These are phyloP conservation scores for Agonum fuliginosum DNA, from an alignment of 2,888 invertebrate genomes.

Conservation along the genomic window DNA sequence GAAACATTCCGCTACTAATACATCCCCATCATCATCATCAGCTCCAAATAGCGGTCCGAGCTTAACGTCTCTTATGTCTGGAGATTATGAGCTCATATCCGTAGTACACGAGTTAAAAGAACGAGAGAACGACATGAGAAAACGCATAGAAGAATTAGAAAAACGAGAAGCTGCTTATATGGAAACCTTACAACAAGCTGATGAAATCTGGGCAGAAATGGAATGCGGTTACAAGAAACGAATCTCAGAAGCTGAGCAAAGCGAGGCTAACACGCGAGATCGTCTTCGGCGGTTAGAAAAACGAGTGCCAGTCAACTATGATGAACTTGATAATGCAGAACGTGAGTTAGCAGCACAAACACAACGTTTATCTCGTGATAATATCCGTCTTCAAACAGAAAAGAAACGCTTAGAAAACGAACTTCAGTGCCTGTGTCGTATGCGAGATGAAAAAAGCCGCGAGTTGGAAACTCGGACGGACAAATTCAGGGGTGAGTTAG, in stretches of 20 bases:
- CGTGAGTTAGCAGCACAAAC: conserved; percentile 70
- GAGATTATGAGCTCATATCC: conserved; percentile 72
- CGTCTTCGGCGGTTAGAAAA: conserved; percentile 77
- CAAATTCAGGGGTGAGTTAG: conserved; percentile 66
- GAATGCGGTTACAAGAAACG: conserved; percentile 79
- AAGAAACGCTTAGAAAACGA: conserved; percentile 68
- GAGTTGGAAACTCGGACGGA: conserved; percentile 69
- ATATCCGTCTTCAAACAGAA: conserved; percentile 67
- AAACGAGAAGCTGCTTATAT: conserved; percentile 80
- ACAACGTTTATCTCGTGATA: conserved; percentile 64
- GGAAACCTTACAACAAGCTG: conserved; percentile 82
- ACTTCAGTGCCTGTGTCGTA: conserved; percentile 64
- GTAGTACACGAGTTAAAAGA: conserved; percentile 74
- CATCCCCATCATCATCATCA: conserved; percentile 55
- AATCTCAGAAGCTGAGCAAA: conserved; percentile 74
- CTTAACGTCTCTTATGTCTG: conserved; percentile 64
- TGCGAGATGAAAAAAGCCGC: conserved; percentile 64
- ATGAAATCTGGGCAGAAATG: conserved; percentile 83
- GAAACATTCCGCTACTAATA: neutral
- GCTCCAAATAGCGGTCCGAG: conserved; percentile 51
- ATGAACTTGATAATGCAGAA: conserved; percentile 77
- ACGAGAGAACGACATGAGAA: conserved; percentile 78
- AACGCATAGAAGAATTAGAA: conserved; percentile 79
- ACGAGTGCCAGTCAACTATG: conserved; percentile 75
- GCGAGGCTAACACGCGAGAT: conserved; percentile 74